Percentiles rank a stretch among this genome's conserved stretches.
Conservation (phyloP, 1,140 invertebrate species). For the Nautilus pompilius region DNA sequence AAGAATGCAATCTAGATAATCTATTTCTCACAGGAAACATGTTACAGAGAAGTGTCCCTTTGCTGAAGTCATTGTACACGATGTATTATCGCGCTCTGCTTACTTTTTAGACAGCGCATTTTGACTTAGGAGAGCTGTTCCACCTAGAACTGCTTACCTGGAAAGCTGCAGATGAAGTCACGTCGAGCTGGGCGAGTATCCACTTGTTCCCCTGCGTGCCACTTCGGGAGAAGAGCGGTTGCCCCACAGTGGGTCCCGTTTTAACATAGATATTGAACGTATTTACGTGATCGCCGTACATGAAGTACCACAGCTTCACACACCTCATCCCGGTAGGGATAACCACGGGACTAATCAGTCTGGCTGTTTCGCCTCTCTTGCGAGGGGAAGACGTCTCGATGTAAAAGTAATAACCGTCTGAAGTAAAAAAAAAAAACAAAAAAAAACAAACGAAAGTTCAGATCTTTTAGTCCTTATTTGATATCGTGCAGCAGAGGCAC, state of each 20-base stretch:
- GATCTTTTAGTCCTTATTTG: too few relatives aligned
- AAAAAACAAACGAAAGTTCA: background rate
- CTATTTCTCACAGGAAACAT: too few relatives aligned
- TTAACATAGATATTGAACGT: conserved; percentile 36
- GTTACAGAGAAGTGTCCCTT: too few relatives aligned
- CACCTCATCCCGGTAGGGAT: conserved; percentile 22
- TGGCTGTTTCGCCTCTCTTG: conserved; percentile 26
- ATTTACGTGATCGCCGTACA: conserved; percentile 64
- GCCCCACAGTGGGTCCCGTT: conserved; percentile 8
- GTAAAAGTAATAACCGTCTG: conserved; percentile 45
- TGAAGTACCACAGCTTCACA: conserved; percentile 70
- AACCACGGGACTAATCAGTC: conserved; percentile 30
- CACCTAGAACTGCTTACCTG: too few relatives aligned
- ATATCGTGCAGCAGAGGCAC: too few relatives aligned
- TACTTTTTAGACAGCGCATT: too few relatives aligned
- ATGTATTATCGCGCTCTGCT: too few relatives aligned
- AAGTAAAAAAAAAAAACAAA: conserved; percentile 8
- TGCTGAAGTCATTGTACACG: too few relatives aligned
- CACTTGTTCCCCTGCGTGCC: conserved; percentile 41
- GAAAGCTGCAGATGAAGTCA: too few relatives aligned
- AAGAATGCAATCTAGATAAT: too few relatives aligned
- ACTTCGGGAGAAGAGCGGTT: conserved; percentile 27
- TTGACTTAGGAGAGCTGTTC: too few relatives aligned
- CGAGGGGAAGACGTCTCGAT: conserved; percentile 42
- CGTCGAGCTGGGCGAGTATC: conserved; percentile 32